Evolutionary conservation across 2,113 vertebrate genomes (phyloP).

Genomic region (Leucopsar rothschildi): DNA sequence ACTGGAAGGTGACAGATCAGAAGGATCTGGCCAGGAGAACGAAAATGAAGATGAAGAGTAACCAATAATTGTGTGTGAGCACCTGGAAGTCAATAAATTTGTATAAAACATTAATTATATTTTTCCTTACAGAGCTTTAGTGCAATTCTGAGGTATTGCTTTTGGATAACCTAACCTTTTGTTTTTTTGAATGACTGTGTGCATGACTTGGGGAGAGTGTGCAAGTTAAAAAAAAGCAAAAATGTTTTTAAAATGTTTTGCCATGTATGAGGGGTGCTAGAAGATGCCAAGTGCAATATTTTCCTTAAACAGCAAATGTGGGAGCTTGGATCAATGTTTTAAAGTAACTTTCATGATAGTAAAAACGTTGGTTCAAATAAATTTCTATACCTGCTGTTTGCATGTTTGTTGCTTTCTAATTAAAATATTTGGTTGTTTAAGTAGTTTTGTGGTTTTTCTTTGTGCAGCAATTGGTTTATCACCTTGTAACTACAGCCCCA

Average conservation of each 20-base stretch:
- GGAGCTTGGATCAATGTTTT: conserved; percentile 84
- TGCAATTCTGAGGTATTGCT: conserved; percentile 85
- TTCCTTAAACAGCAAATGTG: conserved; percentile 78
- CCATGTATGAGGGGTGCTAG: conserved; percentile 76
- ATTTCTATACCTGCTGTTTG: conserved; percentile 88
- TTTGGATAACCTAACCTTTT: conserved; percentile 84
- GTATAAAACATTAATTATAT: conserved; percentile 89
- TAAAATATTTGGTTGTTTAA: conserved; percentile 82
- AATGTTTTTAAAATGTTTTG: conserved; percentile 74
- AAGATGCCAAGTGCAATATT: conserved; percentile 91
- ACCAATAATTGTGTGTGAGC: conserved; percentile 70
- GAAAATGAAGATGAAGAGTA: conserved; percentile 90
- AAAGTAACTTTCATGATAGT: conserved; percentile 82
- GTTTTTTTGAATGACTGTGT: conserved; percentile 77
- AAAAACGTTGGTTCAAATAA: conserved; percentile 81
- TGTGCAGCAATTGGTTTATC: not conserved
- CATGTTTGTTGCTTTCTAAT: conserved; percentile 86
- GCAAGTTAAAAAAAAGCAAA: conserved; percentile 75
- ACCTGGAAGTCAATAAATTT: conserved; percentile 81
- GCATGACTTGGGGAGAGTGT: conserved; percentile 77
- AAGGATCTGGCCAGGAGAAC: conserved; percentile 92
- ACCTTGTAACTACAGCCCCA: not conserved
- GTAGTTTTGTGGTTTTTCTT: conserved; percentile 17
- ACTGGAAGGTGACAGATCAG: conserved; percentile 90
- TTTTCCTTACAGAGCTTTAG: conserved; percentile 89